Evolutionary conservation across 1,140 invertebrate species (phyloP).

Genomic region (Nasonia longicornis): DNA sequence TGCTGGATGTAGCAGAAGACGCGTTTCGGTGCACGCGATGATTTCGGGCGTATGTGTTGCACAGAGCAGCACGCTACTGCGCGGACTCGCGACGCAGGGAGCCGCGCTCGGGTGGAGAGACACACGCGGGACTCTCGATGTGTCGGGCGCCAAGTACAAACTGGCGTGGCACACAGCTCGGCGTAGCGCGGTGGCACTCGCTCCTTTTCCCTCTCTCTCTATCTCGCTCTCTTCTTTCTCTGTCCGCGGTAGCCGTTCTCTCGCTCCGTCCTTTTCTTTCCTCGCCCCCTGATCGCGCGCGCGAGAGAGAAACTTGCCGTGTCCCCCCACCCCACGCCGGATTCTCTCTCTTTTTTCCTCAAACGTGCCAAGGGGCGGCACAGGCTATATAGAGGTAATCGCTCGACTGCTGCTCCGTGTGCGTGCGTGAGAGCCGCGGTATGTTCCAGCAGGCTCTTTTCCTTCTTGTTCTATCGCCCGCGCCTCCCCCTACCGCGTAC

Average conservation of each 20-base stretch:
- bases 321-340: conserved; percentile 45
- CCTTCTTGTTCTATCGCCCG: conserved; percentile 19
- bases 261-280: conserved; percentile 9
- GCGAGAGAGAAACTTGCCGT: conserved; percentile 18
- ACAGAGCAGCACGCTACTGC: background rate
- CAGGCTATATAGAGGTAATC: conserved; percentile 41
- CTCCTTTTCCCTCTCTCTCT: conserved; percentile 44
- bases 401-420: conserved; percentile 45
- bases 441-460: conserved; percentile 47
- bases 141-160: conserved; percentile 63
- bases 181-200: conserved; percentile 59
- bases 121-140: conserved; percentile 53
- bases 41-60: background rate
- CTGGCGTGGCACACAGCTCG: conserved; percentile 53
- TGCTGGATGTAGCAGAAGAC: conserved; percentile 13
- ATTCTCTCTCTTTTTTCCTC: conserved; percentile 49
- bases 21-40: background rate
- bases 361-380: conserved; percentile 57
- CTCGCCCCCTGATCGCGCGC: background rate
- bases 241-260: background rate
- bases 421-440: conserved; percentile 39
- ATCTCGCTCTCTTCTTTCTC: conserved; percentile 41
- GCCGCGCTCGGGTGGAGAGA: conserved; percentile 40
- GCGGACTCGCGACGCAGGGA: conserved; percentile 1
- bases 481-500: conserved; percentile 4